Percentiles rank a stretch among this genome's conserved stretches.
phyloP scores from a whole-genome alignment of 2,888 invertebrate species.

The Orthonychiurus folsomi region DNA sequence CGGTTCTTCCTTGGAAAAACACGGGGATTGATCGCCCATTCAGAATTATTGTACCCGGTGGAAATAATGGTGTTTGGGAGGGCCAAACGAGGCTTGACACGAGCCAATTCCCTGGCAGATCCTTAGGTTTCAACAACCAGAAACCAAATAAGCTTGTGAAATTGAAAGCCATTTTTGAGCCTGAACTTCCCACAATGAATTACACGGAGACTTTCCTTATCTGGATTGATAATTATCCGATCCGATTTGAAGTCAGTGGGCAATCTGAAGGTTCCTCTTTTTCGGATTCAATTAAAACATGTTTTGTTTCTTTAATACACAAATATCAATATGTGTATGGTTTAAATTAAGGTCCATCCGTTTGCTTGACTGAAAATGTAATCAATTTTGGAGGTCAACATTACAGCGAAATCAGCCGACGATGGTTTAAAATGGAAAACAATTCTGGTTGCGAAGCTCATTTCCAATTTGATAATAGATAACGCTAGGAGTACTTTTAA shows the following conservation, averaged over 20 bases:
- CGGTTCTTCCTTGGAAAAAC: too few relatives aligned
- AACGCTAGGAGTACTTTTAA: slow-evolving; percentile 29
- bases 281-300: too few relatives aligned
- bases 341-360: slow-evolving; percentile 32
- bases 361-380: slow-evolving; percentile 27
- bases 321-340: too few relatives aligned
- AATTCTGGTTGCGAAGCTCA: slow-evolving; percentile 24
- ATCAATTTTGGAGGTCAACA: slow-evolving; percentile 30
- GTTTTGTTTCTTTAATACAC: too few relatives aligned
- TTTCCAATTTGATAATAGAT: slow-evolving; percentile 33
- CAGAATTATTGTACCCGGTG: not conserved
- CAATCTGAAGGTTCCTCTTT: too few relatives aligned
- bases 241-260: too few relatives aligned
- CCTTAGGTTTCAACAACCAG: not conserved
- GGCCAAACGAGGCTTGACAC: too few relatives aligned
- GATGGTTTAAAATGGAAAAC: slow-evolving; percentile 23
- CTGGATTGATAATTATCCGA: not conserved
- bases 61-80: too few relatives aligned
- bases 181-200: slow-evolving; percentile 7
- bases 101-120: not conserved
- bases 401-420: slow-evolving; percentile 19
- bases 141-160: not conserved
- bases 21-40: not conserved
- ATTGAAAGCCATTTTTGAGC: slow-evolving; percentile 3
- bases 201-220: not conserved